Evolutionary conservation across 2,888 invertebrate species (phyloP).

Genomic region (Aplocera efformata): DNA sequence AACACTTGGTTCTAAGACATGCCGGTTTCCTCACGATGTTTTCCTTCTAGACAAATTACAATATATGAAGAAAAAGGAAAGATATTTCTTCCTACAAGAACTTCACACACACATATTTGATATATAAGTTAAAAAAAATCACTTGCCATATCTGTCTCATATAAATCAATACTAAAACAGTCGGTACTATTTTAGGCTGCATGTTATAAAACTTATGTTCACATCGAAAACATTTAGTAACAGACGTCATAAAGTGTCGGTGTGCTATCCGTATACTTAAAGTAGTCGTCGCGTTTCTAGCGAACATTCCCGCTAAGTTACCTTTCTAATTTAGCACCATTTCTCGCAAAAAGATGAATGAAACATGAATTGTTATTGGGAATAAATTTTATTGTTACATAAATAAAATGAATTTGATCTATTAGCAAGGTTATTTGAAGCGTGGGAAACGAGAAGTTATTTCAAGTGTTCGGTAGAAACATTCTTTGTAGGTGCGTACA

Average conservation of each 20-base stretch:
- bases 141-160: too few relatives aligned
- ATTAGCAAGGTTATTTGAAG: background rate
- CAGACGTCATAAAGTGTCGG: slow-evolving; percentile 21
- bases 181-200: too few relatives aligned
- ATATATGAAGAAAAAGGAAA: too few relatives aligned
- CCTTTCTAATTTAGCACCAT: slow-evolving; percentile 17
- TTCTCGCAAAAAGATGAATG: slow-evolving; percentile 22
- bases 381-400: slow-evolving; percentile 4
- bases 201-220: too few relatives aligned
- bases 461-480: background rate
- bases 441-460: slow-evolving; percentile 1
- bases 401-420: background rate
- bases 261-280: slow-evolving; percentile 29
- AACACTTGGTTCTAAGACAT: too few relatives aligned
- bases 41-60: too few relatives aligned
- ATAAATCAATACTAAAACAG: too few relatives aligned
- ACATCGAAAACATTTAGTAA: slow-evolving; percentile 29
- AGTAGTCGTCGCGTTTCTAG: slow-evolving; percentile 21
- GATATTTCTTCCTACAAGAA: too few relatives aligned
- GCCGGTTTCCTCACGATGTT: too few relatives aligned
- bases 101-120: too few relatives aligned
- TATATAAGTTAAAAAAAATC: too few relatives aligned
- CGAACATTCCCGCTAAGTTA: slow-evolving; percentile 10
- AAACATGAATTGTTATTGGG: slow-evolving; percentile 3
- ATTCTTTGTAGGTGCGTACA: too few relatives aligned